Evolutionary conservation across 2,888 invertebrate species (phyloP).

Genomic region (Nycteola revayana): DNA sequence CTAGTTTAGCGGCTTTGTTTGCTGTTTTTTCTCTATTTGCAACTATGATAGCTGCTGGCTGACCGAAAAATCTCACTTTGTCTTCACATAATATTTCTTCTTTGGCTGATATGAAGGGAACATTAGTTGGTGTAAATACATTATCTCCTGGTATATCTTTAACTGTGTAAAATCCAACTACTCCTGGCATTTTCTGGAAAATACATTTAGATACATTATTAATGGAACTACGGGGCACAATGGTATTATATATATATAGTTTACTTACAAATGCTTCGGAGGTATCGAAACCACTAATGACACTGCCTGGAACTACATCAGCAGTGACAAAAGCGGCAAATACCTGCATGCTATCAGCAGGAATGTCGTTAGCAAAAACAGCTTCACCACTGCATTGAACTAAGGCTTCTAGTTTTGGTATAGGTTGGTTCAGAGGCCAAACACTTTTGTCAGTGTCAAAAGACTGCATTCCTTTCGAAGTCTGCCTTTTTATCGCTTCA

Average conservation of each 20-base stretch:
- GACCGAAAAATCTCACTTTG: conserved; percentile 49
- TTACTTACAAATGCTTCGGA: conserved; percentile 82
- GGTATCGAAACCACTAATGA: conserved; percentile 80
- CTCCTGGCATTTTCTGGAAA: conserved; percentile 82
- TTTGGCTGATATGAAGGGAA: conserved; percentile 21
- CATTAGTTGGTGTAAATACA: conserved; percentile 54
- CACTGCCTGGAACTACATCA: conserved; percentile 71
- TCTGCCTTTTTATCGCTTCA: conserved; percentile 25
- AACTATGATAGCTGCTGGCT: conserved; percentile 73
- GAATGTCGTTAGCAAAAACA: conserved; percentile 84
- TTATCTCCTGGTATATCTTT: conserved; percentile 86
- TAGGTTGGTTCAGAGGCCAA: conserved; percentile 86
- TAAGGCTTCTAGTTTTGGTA: conserved; percentile 84
- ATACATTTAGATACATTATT: too few relatives aligned
- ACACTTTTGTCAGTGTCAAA: conserved; percentile 83
- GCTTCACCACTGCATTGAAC: conserved; percentile 86
- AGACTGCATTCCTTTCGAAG: conserved; percentile 82
- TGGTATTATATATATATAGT: too few relatives aligned
- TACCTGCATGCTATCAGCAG: conserved; percentile 82
- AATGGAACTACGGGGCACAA: too few relatives aligned
- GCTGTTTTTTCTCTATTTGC: conserved; percentile 81
- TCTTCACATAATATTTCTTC: conserved; percentile 72
- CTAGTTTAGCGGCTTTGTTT: conserved; percentile 77
- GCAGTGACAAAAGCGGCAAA: conserved; percentile 84
- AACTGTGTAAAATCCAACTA: conserved; percentile 82